A percentile compares a stretch with the other conserved stretches of the same genome.
Evolutionary conservation across 2,888 invertebrate genomes (phyloP).

Genomic region (Macrosoma leucophasiata): DNA sequence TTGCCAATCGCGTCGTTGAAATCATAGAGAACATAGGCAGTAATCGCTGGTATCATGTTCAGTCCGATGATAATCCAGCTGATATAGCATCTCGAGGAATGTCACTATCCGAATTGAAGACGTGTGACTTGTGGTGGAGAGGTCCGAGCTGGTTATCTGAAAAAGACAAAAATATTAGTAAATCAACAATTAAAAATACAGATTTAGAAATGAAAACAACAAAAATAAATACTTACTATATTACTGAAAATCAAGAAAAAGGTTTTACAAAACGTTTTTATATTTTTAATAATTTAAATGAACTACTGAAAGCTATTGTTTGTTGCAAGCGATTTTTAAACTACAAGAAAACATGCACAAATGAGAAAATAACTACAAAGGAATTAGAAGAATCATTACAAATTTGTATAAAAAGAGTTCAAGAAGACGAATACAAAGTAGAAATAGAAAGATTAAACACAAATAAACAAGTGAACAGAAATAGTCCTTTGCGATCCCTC

Average conservation of each 20-base stretch:
- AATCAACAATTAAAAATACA: constrained; percentile 2
- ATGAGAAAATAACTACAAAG: too few relatives aligned
- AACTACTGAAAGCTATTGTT: constrained; percentile 3
- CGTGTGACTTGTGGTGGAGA: constrained; percentile 19
- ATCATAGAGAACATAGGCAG: constrained; percentile 14
- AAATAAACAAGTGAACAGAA: constrained; percentile 11
- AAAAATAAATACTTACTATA: constrained; percentile 1
- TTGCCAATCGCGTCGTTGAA: constrained; percentile 21
- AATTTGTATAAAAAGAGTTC: constrained; percentile 18
- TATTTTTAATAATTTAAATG: constrained; percentile 3
- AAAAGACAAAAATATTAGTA: constrained; percentile 13
- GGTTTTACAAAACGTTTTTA: constrained; percentile 5
- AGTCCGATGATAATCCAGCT: constrained; percentile 24
- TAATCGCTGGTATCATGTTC: constrained; percentile 22
- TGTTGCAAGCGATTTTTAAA: constrained; percentile 11
- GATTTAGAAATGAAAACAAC: constrained; percentile 1
- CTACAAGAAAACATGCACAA: too few relatives aligned
- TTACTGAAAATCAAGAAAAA: background rate
- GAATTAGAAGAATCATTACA: constrained; percentile 19
- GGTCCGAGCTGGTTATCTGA: constrained; percentile 24
- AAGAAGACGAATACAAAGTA: constrained; percentile 19
- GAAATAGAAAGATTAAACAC: constrained; percentile 7
- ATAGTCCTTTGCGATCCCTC: constrained; percentile 18
- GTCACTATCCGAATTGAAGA: constrained; percentile 13
- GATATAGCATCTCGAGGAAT: constrained; percentile 24